Evolutionary conservation across 2,888 invertebrate genomes (phyloP).

Genomic region (Anagyrus pseudococci): DNA sequence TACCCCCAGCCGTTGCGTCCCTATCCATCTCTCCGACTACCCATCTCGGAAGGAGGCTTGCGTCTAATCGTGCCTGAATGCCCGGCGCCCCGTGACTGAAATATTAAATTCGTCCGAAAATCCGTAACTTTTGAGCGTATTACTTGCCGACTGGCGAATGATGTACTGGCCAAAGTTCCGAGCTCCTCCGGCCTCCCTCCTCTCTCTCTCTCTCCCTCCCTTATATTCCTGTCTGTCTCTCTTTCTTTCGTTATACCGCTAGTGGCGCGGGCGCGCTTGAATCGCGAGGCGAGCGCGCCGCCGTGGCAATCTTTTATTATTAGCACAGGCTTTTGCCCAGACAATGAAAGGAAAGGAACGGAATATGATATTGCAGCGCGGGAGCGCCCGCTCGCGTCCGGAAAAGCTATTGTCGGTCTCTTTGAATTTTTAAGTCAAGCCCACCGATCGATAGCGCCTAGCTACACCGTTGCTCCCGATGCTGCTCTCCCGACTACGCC

Average conservation of each 20-base stretch:
- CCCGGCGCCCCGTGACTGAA: slow-evolving; percentile 50
- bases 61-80: slow-evolving; percentile 38
- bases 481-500: too few species aligned
- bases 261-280: slow-evolving; percentile 1
- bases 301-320: slow-evolving; percentile 61
- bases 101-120: slow-evolving; percentile 60
- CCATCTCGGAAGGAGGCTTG: slow-evolving; percentile 25
- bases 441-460: slow-evolving; percentile 41
- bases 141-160: slow-evolving; percentile 51
- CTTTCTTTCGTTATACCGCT: slow-evolving; percentile 31
- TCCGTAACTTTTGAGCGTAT: slow-evolving; percentile 56
- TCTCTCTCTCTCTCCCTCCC: slow-evolving; percentile 25
- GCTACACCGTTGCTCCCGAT: too few species aligned
- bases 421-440: slow-evolving; percentile 62
- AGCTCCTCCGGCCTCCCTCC: slow-evolving; percentile 22
- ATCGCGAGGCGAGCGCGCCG: slow-evolving; percentile 18
- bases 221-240: slow-evolving; percentile 33
- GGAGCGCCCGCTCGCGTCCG: slow-evolving; percentile 45
- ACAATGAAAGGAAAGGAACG: slow-evolving; percentile 63
- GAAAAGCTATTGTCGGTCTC: slow-evolving; percentile 62
- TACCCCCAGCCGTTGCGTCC: too few species aligned
- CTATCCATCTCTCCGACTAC: not conserved
- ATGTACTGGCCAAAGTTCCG: slow-evolving; percentile 60
- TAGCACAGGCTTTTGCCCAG: slow-evolving; percentile 61
- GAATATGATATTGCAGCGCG: slow-evolving; percentile 62